A percentile compares a stretch with the other conserved stretches of the same genome.
Conservation (phyloP, 2,113 vertebrate species). For the Lophius piscatorius region DNA sequence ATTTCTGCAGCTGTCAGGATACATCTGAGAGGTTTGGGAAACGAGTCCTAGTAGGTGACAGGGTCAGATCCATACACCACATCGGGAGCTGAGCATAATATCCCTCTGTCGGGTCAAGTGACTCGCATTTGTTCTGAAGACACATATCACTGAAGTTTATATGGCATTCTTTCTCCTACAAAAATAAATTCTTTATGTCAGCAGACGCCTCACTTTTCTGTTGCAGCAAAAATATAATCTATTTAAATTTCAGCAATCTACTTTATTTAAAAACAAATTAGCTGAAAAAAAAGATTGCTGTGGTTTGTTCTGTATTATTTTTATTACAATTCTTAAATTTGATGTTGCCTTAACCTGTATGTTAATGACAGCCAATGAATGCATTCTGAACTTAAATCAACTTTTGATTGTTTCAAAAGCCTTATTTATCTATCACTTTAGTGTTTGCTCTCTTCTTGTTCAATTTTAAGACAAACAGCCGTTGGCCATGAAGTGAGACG, state of each 20-base stretch:
- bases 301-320: not conserved
- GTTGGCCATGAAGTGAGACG: too few species aligned
- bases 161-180: too few species aligned
- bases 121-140: too few species aligned
- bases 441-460: too few species aligned
- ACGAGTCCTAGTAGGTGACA: conserved; percentile 65
- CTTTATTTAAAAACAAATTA: too few species aligned
- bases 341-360: conserved; percentile 2
- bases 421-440: not conserved
- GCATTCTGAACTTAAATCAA: not conserved
- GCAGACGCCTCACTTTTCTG: too few species aligned
- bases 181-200: too few species aligned
- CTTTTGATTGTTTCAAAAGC: conserved; percentile 5
- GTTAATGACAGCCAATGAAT: not conserved
- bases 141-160: too few species aligned
- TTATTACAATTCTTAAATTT: not conserved
- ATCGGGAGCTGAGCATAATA: conserved; percentile 52
- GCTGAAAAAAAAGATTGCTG: too few species aligned
- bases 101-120: conserved; percentile 21
- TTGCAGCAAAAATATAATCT: too few species aligned
- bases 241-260: too few species aligned
- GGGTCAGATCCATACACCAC: conserved; percentile 44
- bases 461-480: too few species aligned
- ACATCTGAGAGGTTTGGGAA: conserved; percentile 66
- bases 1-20: conserved; percentile 75